phyloP scores from a whole-genome alignment of 1,140 invertebrate genomes.

The Drosophila lowei region DNA sequence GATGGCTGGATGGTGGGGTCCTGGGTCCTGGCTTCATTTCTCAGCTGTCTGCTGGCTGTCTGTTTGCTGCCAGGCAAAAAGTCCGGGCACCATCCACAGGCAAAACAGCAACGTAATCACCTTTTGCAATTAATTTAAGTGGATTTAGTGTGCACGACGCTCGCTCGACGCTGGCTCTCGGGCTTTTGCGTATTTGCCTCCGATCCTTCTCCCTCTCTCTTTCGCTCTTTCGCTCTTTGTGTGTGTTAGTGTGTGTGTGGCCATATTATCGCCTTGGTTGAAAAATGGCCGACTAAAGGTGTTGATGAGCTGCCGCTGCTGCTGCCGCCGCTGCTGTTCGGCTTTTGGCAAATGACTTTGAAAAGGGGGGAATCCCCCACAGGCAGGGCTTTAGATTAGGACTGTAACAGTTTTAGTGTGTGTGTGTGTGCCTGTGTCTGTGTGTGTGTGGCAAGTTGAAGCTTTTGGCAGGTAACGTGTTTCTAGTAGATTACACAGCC shows the following conservation, averaged over 20 bases:
- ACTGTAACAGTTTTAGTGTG: slow-evolving; percentile 14
- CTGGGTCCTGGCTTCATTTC: slow-evolving; percentile 60
- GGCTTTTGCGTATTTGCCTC: slow-evolving; percentile 74
- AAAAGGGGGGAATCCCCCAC: slow-evolving; percentile 30
- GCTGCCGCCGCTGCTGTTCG: slow-evolving; percentile 17
- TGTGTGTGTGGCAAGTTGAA: slow-evolving; percentile 18
- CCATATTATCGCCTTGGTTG: slow-evolving; percentile 51
- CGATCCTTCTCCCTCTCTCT: neutral
- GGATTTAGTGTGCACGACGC: slow-evolving; percentile 73
- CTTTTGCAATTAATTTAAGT: slow-evolving; percentile 83
- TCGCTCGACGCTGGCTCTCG: slow-evolving; percentile 1
- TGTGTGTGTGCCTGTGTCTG: slow-evolving; percentile 1
- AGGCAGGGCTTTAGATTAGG: slow-evolving; percentile 43
- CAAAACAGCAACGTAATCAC: slow-evolving; percentile 82
- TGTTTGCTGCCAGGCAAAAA: slow-evolving; percentile 64
- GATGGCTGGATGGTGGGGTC: neutral
- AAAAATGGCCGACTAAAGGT: slow-evolving; percentile 77
- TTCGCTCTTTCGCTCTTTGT: neutral
- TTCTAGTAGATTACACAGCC: slow-evolving; percentile 48
- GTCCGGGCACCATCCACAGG: slow-evolving; percentile 49
- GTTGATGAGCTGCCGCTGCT: slow-evolving; percentile 73
- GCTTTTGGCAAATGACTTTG: slow-evolving; percentile 73
- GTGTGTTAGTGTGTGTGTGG: slow-evolving; percentile 3
- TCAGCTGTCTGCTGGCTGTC: slow-evolving; percentile 72
- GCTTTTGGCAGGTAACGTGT: slow-evolving; percentile 1